Conservation (phyloP, 2,888 invertebrate genomes). For the Balanococcus diminutus region DNA sequence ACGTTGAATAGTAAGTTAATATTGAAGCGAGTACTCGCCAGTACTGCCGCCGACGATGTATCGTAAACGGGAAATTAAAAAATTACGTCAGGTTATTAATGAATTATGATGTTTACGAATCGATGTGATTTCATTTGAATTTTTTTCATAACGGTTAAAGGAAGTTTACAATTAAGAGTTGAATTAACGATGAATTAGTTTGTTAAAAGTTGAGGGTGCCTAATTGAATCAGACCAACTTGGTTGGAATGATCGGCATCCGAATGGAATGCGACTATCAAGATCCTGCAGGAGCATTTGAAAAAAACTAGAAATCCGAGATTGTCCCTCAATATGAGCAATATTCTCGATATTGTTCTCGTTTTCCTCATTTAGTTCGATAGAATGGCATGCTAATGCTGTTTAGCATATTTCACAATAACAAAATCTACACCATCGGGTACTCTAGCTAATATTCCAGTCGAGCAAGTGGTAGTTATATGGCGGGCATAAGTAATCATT, state of each 20-base stretch:
- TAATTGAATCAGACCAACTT: too few species aligned
- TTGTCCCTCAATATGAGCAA: too few species aligned
- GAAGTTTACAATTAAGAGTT: neutral
- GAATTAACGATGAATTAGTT: neutral
- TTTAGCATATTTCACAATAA: slow-evolving; percentile 21
- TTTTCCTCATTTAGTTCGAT: neutral
- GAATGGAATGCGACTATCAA: too few species aligned
- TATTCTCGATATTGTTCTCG: too few species aligned
- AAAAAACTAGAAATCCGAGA: too few species aligned
- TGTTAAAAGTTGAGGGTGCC: too few species aligned
- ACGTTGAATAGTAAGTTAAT: neutral
- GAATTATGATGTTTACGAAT: neutral
- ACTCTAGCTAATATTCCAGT: neutral
- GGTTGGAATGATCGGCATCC: too few species aligned
- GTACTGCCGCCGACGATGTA: neutral
- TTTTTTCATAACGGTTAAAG: neutral
- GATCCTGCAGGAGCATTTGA: too few species aligned
- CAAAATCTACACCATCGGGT: neutral
- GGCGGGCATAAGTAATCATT: neutral
- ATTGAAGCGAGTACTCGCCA: too few species aligned
- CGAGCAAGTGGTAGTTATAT: neutral
- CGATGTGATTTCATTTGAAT: neutral
- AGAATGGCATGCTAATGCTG: neutral
- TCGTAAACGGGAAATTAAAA: neutral
- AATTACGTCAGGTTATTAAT: neutral